Conservation (phyloP, 35 echinoderm and acorn worm genomes). For the Chiridota heheva region DNA sequence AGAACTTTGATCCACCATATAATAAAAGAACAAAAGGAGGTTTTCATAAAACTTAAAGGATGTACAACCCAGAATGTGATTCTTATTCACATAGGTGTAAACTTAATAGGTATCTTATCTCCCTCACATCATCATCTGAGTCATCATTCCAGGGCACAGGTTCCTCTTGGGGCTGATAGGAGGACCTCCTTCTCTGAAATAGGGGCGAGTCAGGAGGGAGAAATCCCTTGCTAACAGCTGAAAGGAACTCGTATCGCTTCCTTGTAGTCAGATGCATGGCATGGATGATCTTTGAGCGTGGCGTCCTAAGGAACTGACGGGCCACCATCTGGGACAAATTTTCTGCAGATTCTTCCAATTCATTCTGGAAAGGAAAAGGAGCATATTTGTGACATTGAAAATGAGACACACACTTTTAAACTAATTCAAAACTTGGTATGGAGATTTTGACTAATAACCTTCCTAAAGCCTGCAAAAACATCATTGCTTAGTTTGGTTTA, state of each 20-base stretch:
- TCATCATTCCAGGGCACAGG: constrained; percentile 63
- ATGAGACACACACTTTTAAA: too few relatives aligned
- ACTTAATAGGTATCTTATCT: too few relatives aligned
- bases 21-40: too few relatives aligned
- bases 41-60: too few relatives aligned
- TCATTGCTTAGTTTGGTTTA: too few relatives aligned
- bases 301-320: constrained; percentile 84
- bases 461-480: too few relatives aligned
- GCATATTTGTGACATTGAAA: too few relatives aligned
- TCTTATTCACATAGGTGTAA: too few relatives aligned
- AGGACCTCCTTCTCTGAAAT: constrained; percentile 19
- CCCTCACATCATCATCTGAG: constrained; percentile 82
- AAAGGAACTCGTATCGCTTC: constrained; percentile 93
- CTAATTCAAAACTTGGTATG: too few relatives aligned
- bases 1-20: too few relatives aligned
- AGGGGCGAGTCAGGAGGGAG: constrained; percentile 85
- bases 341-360: constrained; percentile 85
- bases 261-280: constrained; percentile 73
- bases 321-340: constrained; percentile 96
- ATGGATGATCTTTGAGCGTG: constrained; percentile 83
- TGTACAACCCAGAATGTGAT: too few relatives aligned
- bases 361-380: constrained; percentile 52
- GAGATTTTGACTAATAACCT: too few relatives aligned
- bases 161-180: constrained; percentile 49
- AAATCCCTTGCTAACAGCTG: constrained; percentile 92